Evolutionary conservation across 2,113 vertebrate species (phyloP), one percentile per base, ranked within the genome.

Genomic region (Lasiurus cinereus): DNA sequence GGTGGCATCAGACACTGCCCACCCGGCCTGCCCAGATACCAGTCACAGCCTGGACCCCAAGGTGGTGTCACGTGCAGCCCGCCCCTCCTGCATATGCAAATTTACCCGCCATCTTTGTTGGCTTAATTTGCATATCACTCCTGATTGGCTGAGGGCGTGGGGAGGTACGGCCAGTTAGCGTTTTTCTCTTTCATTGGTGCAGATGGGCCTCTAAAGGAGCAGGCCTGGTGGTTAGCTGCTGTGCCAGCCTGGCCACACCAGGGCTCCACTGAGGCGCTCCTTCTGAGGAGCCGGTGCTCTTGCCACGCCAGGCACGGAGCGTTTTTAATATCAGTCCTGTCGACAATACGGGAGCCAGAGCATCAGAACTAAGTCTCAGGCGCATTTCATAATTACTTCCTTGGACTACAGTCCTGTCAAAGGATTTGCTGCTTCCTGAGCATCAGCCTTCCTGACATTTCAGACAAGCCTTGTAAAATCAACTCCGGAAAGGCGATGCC

Each of bases 241-340:
- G 10, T 52, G 8, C 31, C 67, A 54, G 27, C 5, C 43, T 27
- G 73, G 5, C 8, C 33, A 39, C 9, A 24, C 19, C 8, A 24
- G 18, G 0, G 6, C 4, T 31, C 52, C 19, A 1, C 18, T n/a
- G 31, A 3, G 2, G 0, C 2, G 7, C 31, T 15, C 19, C 0
- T 10, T 90, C 54, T 59, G 33, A 62, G 39, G 27, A 46, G 12
- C 22, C 33, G 21, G 27, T 56, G 1, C 1, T 5, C 16, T 27
- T 12, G 19, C 15, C 54, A 67, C 29, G 1, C n/a, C 36, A 19
- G 19, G 64, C 50, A 67, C 31, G 43, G 59, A 76, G 43, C 36
- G 54, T 43, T 43, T 56, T 16, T 4, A 76, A 16, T 39, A 70
- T 18, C 67, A 85, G 67, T 12, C 62, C 18, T 64, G 72, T 46